Evolutionary conservation across 2,113 vertebrate species (phyloP).

Genomic region (Lycaon pictus): DNA sequence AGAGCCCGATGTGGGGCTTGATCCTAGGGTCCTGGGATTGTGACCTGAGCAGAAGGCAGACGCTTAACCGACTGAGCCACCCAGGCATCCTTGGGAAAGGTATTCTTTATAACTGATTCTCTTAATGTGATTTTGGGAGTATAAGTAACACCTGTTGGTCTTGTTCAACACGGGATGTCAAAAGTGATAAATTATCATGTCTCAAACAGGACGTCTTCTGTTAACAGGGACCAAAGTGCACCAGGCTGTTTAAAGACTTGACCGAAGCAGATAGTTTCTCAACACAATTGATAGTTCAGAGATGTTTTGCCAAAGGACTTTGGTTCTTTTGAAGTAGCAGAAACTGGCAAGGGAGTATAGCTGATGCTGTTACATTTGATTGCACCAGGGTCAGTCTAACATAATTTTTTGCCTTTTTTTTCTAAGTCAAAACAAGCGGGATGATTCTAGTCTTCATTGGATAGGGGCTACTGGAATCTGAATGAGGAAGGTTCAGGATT

Average conservation of each 20-base stretch:
- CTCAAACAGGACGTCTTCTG: neutral
- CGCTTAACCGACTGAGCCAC: neutral
- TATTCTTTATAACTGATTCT: neutral
- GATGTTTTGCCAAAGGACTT: neutral
- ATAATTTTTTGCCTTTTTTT: neutral
- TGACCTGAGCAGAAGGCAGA: neutral
- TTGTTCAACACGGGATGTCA: neutral
- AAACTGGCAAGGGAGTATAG: neutral
- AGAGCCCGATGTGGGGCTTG: too few relatives aligned
- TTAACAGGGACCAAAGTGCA: neutral
- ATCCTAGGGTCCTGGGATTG: neutral
- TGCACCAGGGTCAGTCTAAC: too few relatives aligned
- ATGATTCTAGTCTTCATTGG: neutral
- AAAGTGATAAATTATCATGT: neutral
- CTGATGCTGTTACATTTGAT: neutral
- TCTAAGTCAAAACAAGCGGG: too few relatives aligned
- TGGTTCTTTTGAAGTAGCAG: neutral
- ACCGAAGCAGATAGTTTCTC: neutral
- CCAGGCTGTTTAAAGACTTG: neutral
- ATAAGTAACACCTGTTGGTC: neutral
- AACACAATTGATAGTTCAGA: neutral
- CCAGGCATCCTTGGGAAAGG: neutral
- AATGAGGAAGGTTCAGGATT: neutral
- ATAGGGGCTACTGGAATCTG: neutral
- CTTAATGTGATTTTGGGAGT: neutral